Base-by-base conservation (phyloP, 2,888 invertebrate genomes). In the Rotaria sp. region DNA sequence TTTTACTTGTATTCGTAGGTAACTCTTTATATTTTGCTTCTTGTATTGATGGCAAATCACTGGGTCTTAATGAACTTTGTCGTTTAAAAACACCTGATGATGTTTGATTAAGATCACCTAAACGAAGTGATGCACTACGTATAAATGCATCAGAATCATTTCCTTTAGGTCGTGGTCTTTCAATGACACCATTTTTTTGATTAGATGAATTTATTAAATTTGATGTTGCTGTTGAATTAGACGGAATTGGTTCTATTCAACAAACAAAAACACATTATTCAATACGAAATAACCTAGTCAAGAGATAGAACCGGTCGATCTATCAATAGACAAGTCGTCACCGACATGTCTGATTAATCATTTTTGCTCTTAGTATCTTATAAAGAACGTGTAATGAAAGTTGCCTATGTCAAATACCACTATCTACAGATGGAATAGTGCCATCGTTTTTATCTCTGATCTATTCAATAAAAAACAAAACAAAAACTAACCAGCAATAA, bases 11-110 rank as follows among this genome's bases (percentile, higher is more conserved):
- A n/a, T 35, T 80, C 10, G 80, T 8, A 26, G 45, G 4, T n/a
- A 24, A 45, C 18, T 80, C 80, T 80, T 35, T 80, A n/a, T n/a
- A n/a, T 80, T 45, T 80, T 2, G 80, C 45, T 80, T 45, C 80
- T 67, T 86, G 86, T 50, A 85, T 85, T 7, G 85, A 85, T 41
- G 86, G 86, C n/a, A 86, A 59, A 52, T 86, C 86, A 74, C 85
- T 85, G 0, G 85, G 86, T 50, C 48, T 80, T 13, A 86, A 74
- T 26, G 85, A 85, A 30, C 48, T 75, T 30, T 48, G 59, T 7
- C 86, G 85, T 85, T 85, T 86, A 84, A 86, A 86, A 38, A 74
- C 50, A 52, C 45, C 48, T 21, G 75, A 35, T 15, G 45, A 21
- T 41, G 59, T 3, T 55, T 41, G 59, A 57, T 55, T 59, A 11